Evolutionary conservation across 2,797 vertebrate species (phyloP).

Genomic region (Centroberyx gerrardi): DNA sequence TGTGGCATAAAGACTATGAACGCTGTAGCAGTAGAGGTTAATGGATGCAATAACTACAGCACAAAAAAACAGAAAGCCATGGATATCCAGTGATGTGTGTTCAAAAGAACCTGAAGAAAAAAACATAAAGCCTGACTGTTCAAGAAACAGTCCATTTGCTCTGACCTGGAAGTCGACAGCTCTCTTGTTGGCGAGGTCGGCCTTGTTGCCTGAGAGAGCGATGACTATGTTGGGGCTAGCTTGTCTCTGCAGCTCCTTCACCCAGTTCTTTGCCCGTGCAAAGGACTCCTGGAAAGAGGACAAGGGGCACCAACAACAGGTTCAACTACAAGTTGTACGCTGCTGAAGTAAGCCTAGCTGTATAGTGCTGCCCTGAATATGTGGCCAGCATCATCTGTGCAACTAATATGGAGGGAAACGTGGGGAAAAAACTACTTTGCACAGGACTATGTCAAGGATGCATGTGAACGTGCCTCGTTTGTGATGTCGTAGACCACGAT

Average conservation of each 20-base stretch:
- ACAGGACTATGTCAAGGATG: not conserved
- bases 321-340: slow-evolving; percentile 7
- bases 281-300: slow-evolving; percentile 92
- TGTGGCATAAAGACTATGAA: not conserved
- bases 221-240: slow-evolving; percentile 99
- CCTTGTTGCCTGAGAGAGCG: slow-evolving; percentile 98
- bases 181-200: slow-evolving; percentile 97
- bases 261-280: slow-evolving; percentile 98
- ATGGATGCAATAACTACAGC: not conserved
- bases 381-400: not conserved
- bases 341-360: not conserved
- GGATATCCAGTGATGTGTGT: too few species aligned
- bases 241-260: slow-evolving; percentile 99
- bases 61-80: not conserved
- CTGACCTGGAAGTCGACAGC: slow-evolving; percentile 97
- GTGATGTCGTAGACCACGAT: slow-evolving; percentile 99
- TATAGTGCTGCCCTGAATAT: not conserved
- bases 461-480: slow-evolving; percentile 87
- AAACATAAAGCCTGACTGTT: not conserved
- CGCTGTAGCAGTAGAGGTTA: not conserved
- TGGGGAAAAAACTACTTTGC: not conserved
- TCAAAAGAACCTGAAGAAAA: not conserved
- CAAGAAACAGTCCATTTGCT: slow-evolving; percentile 10
- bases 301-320: not conserved
- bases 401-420: not conserved